Percentiles rank a stretch among this genome's conserved stretches.
Evolutionary conservation across 2,888 invertebrate species (phyloP).

Genomic region (Cataglyphis rosenhaueri): DNA sequence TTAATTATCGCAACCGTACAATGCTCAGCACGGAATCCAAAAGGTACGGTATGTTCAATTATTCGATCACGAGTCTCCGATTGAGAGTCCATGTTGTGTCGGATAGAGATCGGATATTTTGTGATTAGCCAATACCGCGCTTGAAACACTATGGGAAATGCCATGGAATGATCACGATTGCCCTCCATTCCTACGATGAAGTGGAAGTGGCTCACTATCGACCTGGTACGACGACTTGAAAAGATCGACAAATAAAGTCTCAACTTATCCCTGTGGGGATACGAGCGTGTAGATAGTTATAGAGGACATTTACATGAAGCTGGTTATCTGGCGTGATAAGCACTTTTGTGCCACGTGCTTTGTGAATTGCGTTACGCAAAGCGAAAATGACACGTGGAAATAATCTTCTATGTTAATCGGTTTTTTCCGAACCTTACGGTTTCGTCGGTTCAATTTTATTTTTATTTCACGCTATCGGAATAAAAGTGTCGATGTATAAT

Average conservation of each 20-base stretch:
- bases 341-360: not conserved
- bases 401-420: not conserved
- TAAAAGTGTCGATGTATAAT: not conserved
- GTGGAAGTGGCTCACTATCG: conserved; percentile 39
- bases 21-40: not conserved
- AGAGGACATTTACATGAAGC: not conserved
- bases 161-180: conserved; percentile 29
- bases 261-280: not conserved
- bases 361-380: not conserved
- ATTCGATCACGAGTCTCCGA: not conserved
- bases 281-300: not conserved
- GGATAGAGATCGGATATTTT: not conserved
- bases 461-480: not conserved
- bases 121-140: conserved; percentile 8
- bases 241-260: not conserved
- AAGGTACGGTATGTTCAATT: not conserved
- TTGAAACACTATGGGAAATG: conserved; percentile 32
- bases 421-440: not conserved
- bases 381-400: not conserved
- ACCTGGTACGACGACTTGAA: not conserved
- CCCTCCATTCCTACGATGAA: conserved; percentile 41
- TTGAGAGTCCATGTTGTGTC: not conserved
- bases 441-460: not conserved
- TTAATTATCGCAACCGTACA: not conserved
- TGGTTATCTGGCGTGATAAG: not conserved